Base-by-base conservation (phyloP, 92 coral and sea anemone species). In the Galaxea fascicularis region DNA sequence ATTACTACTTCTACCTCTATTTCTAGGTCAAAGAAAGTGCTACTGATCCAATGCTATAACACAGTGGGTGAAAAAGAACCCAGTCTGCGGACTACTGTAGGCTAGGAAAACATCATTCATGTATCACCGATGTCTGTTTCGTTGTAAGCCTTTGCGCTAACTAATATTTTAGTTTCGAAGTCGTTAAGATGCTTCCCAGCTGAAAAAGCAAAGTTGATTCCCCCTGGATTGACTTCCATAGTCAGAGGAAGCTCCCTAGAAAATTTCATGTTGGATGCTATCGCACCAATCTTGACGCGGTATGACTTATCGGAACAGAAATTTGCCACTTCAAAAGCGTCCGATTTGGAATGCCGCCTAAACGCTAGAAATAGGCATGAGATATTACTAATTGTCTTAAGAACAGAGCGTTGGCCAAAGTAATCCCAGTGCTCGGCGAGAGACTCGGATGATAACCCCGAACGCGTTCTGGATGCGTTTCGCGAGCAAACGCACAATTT, bases 401-500 rank as follows among this genome's bases (percentile, higher is more conserved):
- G 17, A 17, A 24, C 25, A 44, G 90, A 73, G 21, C 53, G 85
- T 53, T 56, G 69, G 12, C 77, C 77, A 57, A 80, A 80, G 52
- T 70, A 45, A 8, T n/a, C 4, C 85, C 68, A 52, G 16, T 44
- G 10, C 25, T 79, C 74, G 4, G 26, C n/a, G n/a, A n/a, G 60
- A 0, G 68, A 52, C 60, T 65, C 13, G 15, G 47, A 8, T 45
- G 64, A 57, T 16, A 24, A 41, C 28, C 25, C 26, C 11, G 57
- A 47, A 11, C 44, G 22, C 29, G 7, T 51, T 12, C 68, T 35
- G 10, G 11, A 27, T 12, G 82, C 29, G 25, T 74, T 72, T 46
- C 21, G 57, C 11, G 89, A 89, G 51, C 98, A 94, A 13, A 94
- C 85, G 70, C 98, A 94, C 12, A 92, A 65, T 77, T 89, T 81